These are phyloP conservation scores for Solenodon paradoxus DNA, from an alignment of 2,113 vertebrate species.

Conservation along the genomic window DNA sequence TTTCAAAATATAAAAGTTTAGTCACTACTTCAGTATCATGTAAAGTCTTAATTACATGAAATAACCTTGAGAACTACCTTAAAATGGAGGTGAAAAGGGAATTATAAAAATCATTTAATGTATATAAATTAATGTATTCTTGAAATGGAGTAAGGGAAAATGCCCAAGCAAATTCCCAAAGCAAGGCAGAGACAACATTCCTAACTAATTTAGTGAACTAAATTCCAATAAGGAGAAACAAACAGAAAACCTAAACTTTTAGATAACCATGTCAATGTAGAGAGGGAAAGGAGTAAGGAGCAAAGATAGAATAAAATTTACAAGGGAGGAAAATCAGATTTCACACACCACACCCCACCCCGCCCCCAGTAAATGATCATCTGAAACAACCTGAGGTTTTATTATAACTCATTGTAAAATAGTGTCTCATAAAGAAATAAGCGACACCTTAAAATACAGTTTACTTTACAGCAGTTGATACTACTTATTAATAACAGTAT, in stretches of 20 bases:
- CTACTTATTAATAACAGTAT: too few relatives aligned
- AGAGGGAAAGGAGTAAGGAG: background rate
- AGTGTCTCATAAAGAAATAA: background rate
- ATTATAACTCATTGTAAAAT: conserved; percentile 29
- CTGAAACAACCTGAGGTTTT: background rate
- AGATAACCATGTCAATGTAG: background rate
- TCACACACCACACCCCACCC: background rate
- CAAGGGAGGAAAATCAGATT: background rate
- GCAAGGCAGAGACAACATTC: background rate
- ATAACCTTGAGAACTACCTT: background rate
- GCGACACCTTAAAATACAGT: background rate
- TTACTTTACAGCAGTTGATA: too few relatives aligned
- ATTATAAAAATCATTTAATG: background rate
- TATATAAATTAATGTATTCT: background rate
- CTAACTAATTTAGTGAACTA: background rate
- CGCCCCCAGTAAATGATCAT: background rate
- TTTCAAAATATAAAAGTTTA: conserved; percentile 44
- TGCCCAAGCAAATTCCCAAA: background rate
- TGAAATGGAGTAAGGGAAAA: background rate
- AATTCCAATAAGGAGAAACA: background rate
- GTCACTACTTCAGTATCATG: conserved; percentile 9
- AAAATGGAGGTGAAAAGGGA: background rate
- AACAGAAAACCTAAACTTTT: background rate
- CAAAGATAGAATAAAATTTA: background rate
- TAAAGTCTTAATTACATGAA: conserved; percentile 42